Conservation (phyloP, 1,140 invertebrate genomes). For the Brachionus manjavacas region DNA sequence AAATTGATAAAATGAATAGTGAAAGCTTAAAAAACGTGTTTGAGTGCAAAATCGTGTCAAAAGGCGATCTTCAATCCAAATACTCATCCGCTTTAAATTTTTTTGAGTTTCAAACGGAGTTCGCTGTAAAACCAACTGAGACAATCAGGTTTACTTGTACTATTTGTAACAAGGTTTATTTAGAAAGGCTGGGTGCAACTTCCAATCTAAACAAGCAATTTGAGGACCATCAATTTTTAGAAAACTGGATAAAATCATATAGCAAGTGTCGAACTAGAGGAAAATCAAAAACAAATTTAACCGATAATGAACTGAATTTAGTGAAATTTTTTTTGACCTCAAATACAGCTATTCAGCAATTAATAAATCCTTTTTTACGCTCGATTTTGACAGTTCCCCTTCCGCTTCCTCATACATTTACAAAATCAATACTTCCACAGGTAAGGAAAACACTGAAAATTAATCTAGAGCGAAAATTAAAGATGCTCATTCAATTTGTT, state of each 20-base stretch:
- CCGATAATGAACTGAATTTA: too few relatives aligned
- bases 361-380: neutral
- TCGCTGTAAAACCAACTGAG: too few relatives aligned
- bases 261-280: neutral
- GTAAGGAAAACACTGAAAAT: too few relatives aligned
- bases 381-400: neutral
- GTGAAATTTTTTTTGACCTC: neutral
- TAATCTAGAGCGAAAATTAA: too few relatives aligned
- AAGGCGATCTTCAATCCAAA: neutral
- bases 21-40: neutral
- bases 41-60: neutral
- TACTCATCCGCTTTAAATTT: neutral
- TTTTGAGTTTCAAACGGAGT: neutral
- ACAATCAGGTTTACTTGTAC: too few relatives aligned
- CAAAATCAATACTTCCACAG: too few relatives aligned
- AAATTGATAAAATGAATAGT: neutral
- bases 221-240: too few relatives aligned
- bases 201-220: too few relatives aligned
- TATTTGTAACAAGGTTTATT: too few relatives aligned
- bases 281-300: too few relatives aligned
- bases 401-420: too few relatives aligned
- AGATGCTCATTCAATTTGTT: neutral
- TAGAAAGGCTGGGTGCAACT: too few relatives aligned
- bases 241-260: neutral
- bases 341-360: neutral